Evolutionary conservation across 2,888 invertebrate genomes (phyloP), one percentile per base, ranked within the genome.

Genomic region (Rotaria socialis): DNA sequence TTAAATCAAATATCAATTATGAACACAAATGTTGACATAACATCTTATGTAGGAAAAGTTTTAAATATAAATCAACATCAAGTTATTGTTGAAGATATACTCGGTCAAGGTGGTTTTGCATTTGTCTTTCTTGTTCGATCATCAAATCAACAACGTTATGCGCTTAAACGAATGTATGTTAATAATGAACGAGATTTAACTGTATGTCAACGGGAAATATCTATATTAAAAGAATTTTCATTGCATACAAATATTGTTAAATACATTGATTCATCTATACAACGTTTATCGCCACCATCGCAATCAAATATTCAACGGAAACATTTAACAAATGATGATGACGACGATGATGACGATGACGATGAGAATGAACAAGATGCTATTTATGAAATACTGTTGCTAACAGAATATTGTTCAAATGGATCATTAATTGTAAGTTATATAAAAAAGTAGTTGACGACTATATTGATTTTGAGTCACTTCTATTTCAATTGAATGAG

Each of bases 151-250:
- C 93, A 94, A 89, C 89, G 90, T 84, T 96, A 94, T 93, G 96
- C 96, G 85, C 93, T 96, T 87, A 96, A 96, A 92, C 93, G 96
- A 88, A 95, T 96, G 94, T 95, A 95, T 91, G 96, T 96, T 89
- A 96, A 96, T 92, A 96, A 95, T 92, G 95, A 96, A 89, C 94
- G 94, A 89, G 95, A 96, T 92, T 93, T 96, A 89, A 94, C 94
- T 91, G 95, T 95, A 88, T 95, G 95, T 89, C 95, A 95, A 91
- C 93, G 95, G 89, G 96, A 96, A 92, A 95, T 95, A 91, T 95
- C 95, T 92, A 96, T 96, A 43, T 52, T 86, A 14, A 86, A 85
- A 47, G 85, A 86, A 74, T 80, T 80, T 47, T 84, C 84, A 74
- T 43, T 75, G 11, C 74, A 86, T 58, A 60, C 55, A 84, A 85